phyloP scores from a whole-genome alignment of 2,888 invertebrate species.

The Sclerodermus sp. region DNA sequence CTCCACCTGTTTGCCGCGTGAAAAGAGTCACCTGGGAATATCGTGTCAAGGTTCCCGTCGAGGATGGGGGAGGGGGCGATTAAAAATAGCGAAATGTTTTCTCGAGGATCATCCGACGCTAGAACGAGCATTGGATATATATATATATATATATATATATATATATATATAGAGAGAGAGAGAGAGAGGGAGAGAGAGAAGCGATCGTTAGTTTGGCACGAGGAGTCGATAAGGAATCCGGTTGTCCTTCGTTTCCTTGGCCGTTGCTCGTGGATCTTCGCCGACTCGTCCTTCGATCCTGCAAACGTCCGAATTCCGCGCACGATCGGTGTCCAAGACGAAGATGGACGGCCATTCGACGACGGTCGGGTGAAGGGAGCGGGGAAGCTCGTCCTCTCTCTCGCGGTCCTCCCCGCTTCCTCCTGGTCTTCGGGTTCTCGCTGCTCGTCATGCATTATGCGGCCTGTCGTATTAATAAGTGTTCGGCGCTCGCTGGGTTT shows the following conservation, averaged over 20 bases:
- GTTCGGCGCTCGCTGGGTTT: background rate
- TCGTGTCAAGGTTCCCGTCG: too few species aligned
- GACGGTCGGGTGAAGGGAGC: background rate
- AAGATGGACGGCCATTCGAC: slow-evolving; percentile 18
- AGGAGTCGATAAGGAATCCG: slow-evolving; percentile 17
- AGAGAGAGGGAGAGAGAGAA: slow-evolving; percentile 1
- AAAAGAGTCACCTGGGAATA: too few species aligned
- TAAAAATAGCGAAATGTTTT: too few species aligned
- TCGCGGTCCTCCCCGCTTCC: too few species aligned
- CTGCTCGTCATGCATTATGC: slow-evolving; percentile 27
- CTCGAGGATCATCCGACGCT: too few species aligned
- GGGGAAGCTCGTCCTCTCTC: background rate
- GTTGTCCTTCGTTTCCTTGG: slow-evolving; percentile 22
- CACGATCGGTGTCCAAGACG: slow-evolving; percentile 17
- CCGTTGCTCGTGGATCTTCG: slow-evolving; percentile 9
- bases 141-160: too few species aligned
- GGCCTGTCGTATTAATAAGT: slow-evolving; percentile 28
- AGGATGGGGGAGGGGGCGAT: too few species aligned
- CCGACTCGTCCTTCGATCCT: slow-evolving; percentile 10
- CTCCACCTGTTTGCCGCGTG: too few species aligned
- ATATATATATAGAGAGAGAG: too few species aligned
- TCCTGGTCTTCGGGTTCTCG: too few species aligned
- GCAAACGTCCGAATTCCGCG: slow-evolving; percentile 18
- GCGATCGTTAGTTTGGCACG: slow-evolving; percentile 11
- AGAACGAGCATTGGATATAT: too few species aligned